phyloP scores from a whole-genome alignment of 2,797 vertebrate genomes.

The Rhinatrema bivittatum region DNA sequence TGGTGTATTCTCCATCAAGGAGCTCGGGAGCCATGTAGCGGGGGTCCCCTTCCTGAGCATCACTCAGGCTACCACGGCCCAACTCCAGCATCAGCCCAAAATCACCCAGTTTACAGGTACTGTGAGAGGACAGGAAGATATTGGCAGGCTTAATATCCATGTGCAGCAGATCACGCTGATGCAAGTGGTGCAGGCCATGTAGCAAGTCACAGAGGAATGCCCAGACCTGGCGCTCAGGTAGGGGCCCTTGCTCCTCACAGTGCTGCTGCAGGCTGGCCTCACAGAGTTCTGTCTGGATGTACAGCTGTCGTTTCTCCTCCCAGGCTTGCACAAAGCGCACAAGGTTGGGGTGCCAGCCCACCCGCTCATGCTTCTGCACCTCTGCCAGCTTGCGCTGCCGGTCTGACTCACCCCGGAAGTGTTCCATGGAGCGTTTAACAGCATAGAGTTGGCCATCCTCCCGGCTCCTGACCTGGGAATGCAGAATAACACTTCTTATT shows the following conservation, averaged over 20 bases:
- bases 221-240: conserved; percentile 65
- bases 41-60: conserved; percentile 80
- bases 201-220: conserved; percentile 75
- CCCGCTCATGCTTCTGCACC: conserved; percentile 73
- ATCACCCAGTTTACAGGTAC: conserved; percentile 79
- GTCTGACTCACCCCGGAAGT: conserved; percentile 73
- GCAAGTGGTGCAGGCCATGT: conserved; percentile 72
- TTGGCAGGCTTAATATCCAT: conserved; percentile 87
- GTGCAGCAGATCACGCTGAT: conserved; percentile 68
- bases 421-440: conserved; percentile 74
- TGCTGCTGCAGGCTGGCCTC: conserved; percentile 70
- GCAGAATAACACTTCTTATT: neutral
- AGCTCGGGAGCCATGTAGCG: conserved; percentile 87
- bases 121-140: conserved; percentile 70
- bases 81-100: conserved; percentile 77
- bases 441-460: conserved; percentile 69
- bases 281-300: conserved; percentile 85
- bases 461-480: conserved; percentile 65
- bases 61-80: conserved; percentile 38
- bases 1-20: conserved; percentile 68
- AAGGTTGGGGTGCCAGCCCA: conserved; percentile 73
- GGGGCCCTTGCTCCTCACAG: conserved; percentile 50
- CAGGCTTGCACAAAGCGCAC: conserved; percentile 75
- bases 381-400: conserved; percentile 67
- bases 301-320: conserved; percentile 78